Evolutionary conservation across 2,888 invertebrate genomes (phyloP).

Genomic region (Eristalinus aeneus): DNA sequence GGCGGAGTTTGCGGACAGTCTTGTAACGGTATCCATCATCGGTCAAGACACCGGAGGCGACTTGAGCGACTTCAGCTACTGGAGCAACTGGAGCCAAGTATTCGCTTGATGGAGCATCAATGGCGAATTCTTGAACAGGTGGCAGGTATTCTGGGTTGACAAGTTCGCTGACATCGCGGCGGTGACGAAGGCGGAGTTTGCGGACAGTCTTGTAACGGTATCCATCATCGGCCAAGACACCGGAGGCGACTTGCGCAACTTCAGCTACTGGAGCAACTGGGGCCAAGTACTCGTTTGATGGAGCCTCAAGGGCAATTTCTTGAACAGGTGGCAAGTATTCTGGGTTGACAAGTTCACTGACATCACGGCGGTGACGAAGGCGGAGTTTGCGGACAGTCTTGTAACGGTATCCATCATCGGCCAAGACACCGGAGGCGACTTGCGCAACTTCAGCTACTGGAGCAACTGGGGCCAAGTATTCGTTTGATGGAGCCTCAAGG

Average conservation of each 20-base stretch:
- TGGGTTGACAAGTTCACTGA: constrained; percentile 72
- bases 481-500: constrained; percentile 57
- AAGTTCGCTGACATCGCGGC: constrained; percentile 71
- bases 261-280: constrained; percentile 50
- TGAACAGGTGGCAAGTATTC: constrained; percentile 73
- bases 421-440: constrained; percentile 58
- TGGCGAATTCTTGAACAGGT: constrained; percentile 62
- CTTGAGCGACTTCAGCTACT: not conserved
- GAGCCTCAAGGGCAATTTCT: constrained; percentile 43
- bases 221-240: constrained; percentile 69
- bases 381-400: constrained; percentile 44
- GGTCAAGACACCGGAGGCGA: constrained; percentile 61
- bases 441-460: constrained; percentile 3
- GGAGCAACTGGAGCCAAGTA: constrained; percentile 24
- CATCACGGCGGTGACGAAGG: constrained; percentile 72
- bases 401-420: constrained; percentile 69
- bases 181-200: constrained; percentile 67
- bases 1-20: constrained; percentile 35
- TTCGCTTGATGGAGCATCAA: constrained; percentile 57
- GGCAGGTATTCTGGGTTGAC: constrained; percentile 73
- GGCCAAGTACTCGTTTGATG: constrained; percentile 70
- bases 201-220: constrained; percentile 62
- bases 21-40: constrained; percentile 70
- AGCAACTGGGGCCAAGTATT: constrained; percentile 30
- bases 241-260: constrained; percentile 55